These are phyloP conservation scores for Gryllus longicercus DNA, from an alignment of 2,888 invertebrate species.

Conservation along the genomic window DNA sequence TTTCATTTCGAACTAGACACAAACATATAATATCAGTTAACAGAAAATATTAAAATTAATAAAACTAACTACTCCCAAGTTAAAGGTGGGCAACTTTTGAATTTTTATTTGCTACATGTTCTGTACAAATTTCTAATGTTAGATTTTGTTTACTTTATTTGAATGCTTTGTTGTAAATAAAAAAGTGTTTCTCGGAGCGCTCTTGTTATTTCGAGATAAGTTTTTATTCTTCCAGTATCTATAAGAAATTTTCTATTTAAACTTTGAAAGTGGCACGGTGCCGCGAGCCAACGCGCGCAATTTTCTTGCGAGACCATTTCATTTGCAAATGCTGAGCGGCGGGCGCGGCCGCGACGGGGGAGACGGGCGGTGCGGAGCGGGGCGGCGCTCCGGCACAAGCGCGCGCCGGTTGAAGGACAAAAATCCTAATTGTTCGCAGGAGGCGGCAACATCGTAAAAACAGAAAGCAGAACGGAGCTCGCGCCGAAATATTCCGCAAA, in stretches of 20 bases:
- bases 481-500: neutral
- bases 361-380: no score
- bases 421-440: constrained; percentile 1
- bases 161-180: no score
- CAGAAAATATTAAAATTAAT: no score
- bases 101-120: no score
- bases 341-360: no score
- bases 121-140: no score
- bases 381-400: no score
- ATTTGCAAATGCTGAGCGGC: neutral
- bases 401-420: neutral
- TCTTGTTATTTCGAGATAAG: neutral
- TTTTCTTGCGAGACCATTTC: constrained; percentile 1
- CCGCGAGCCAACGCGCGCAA: neutral
- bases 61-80: no score
- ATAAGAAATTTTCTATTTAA: neutral
- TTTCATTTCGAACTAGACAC: no score
- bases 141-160: no score
- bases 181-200: neutral
- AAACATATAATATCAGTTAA: no score
- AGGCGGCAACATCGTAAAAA: constrained; percentile 5
- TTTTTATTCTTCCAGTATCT: constrained; percentile 5
- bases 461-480: neutral
- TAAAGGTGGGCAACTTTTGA: no score
- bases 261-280: neutral